Base-by-base conservation (phyloP, 1,140 invertebrate genomes). In the Scaptomyza hsui region DNA sequence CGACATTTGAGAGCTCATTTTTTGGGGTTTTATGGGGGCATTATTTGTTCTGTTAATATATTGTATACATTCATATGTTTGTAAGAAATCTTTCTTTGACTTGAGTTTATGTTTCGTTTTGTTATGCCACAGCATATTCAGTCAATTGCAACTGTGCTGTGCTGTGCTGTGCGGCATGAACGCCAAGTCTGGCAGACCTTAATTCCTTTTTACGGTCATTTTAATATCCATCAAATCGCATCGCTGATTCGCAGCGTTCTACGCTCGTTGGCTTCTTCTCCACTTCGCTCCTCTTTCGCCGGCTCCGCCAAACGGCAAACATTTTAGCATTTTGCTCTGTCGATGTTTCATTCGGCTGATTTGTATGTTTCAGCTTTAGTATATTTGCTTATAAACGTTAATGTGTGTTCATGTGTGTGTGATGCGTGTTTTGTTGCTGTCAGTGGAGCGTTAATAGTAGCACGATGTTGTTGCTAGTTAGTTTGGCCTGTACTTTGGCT, bases 201-300 rank as follows among this genome's bases (percentile, higher is more conserved):
- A 89, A 89, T 89, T 89, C 86, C 86, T 89, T 89, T 89, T 89
- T 89, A 89, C 86, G 86, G 86, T 89, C 86, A 89, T 89, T 89
- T 89, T 89, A 89, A 89, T 89, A 89, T 89, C 81, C 83, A 89
- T 82, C 83, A 88, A 88, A 88, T 89, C 83, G 82, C 75, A 88
- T 88, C 82, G 72, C 83, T 88, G 82, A 78, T 80, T 88, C 78
- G 70, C 80, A 70, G 65, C 78, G 70, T 78, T 88, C 72, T 82
- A 88, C 83, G 82, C 82, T 78, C 57, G 75, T 75, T 88, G 82
- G 63, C 42, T 82, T 75, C 51, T 53, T 49, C 49, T 53, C 24
- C 19, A 26, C n/a, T n/a, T n/a, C n/a, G n/a, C n/a, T n/a, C n/a
- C n/a, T n/a, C n/a, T n/a, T n/a, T n/a, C n/a, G n/a, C n/a, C n/a